These are phyloP conservation scores for Aphidius colemani DNA, from an alignment of 2,888 invertebrate species.

Conservation along the genomic window DNA sequence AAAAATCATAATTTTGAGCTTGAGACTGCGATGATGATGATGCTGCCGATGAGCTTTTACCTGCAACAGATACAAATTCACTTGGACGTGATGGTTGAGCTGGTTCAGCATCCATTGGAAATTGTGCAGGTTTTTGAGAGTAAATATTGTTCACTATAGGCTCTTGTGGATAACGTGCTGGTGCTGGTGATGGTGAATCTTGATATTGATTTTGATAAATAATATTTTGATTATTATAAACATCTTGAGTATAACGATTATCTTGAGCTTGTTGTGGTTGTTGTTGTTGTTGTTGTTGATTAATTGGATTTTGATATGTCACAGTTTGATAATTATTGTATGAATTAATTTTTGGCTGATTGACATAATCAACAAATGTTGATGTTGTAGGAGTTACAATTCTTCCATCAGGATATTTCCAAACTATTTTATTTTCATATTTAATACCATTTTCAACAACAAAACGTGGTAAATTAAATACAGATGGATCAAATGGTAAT, in stretches of 20 bases:
- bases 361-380: constrained; percentile 34
- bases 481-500: constrained; percentile 18
- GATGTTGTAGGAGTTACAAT: constrained; percentile 50
- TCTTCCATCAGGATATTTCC: constrained; percentile 57
- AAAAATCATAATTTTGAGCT: constrained; percentile 27
- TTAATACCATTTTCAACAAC: constrained; percentile 52
- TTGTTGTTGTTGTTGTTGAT: constrained; percentile 20
- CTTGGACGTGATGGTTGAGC: constrained; percentile 30
- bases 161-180: constrained; percentile 8
- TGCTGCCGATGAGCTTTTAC: constrained; percentile 13
- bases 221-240: neutral
- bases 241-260: constrained; percentile 4
- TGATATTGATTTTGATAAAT: constrained; percentile 22
- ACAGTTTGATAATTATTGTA: constrained; percentile 24
- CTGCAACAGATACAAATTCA: neutral
- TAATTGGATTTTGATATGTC: constrained; percentile 33
- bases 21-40: constrained; percentile 13
- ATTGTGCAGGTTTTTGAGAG: constrained; percentile 54
- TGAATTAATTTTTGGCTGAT: constrained; percentile 24
- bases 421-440: constrained; percentile 57
- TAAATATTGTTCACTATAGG: constrained; percentile 36
- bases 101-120: constrained; percentile 44
- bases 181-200: neutral
- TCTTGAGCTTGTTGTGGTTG: constrained; percentile 31
- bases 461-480: constrained; percentile 45